Percentiles rank a stretch among this genome's conserved stretches.
Conservation (phyloP, 2,113 vertebrate genomes). For the Chloroceryle aenea region DNA sequence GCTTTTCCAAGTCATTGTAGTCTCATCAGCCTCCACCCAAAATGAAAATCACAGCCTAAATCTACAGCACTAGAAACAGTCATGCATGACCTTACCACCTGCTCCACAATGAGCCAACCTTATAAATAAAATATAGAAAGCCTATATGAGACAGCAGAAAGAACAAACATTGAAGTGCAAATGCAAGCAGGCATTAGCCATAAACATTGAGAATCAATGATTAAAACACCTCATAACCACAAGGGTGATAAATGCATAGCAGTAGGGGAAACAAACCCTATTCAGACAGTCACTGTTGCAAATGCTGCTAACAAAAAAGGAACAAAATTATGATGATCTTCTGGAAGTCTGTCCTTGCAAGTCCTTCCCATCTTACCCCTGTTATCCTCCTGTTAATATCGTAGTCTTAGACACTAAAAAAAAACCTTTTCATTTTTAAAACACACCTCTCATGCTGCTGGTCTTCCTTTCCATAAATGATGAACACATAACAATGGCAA, state of each 20-base stretch:
- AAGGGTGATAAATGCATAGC: conserved; percentile 2
- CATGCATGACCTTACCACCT: conserved; percentile 69
- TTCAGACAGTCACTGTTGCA: neutral
- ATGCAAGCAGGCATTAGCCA: conserved; percentile 46
- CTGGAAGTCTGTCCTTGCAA: neutral
- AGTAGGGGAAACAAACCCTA: neutral
- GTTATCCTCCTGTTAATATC: neutral
- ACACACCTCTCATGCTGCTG: neutral
- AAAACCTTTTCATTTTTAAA: neutral
- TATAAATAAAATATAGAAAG: conserved; percentile 69
- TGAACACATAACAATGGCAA: neutral
- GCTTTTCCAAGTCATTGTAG: neutral
- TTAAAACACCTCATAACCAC: conserved; percentile 39
- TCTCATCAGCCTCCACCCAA: conserved; percentile 7
- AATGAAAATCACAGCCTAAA: conserved; percentile 50
- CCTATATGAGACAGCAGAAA: conserved; percentile 54
- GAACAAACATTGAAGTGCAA: conserved; percentile 52
- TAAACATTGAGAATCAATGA: conserved; percentile 34
- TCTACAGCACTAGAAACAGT: conserved; percentile 54
- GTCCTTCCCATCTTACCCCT: neutral
- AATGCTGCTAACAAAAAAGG: neutral
- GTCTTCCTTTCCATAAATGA: neutral
- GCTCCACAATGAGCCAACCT: conserved; percentile 47
- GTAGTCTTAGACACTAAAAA: neutral
- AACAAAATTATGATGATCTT: neutral